Base-by-base conservation (phyloP, 1,140 invertebrate species). In the Aradophagus sp. region DNA sequence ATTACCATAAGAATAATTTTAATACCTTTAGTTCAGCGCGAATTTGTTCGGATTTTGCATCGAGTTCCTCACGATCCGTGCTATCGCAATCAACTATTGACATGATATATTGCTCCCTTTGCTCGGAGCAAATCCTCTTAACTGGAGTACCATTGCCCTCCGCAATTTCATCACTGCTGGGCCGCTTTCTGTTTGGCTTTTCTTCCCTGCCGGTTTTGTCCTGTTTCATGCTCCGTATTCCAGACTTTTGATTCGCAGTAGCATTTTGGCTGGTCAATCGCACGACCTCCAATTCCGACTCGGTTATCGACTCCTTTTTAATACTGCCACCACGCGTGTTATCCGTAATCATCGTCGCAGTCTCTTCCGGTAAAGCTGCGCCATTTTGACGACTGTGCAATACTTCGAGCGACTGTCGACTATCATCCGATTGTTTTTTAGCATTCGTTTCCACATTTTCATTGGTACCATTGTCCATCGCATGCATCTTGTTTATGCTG, bases 351-450 rank as follows among this genome's bases (percentile, higher is more conserved):
- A 78, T 66, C 1, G 79, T 74, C 2, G 83, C 80, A 0, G 80
- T 77, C 42, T 84, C 83, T 34, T 85, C 83, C 5, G 84, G 81
- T 14, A 85, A 62, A 0, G 83, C 81, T 0, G 83, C 81, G 1
- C 83, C 84, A 41, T 85, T 85, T 36, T 85, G 84, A 53, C 83
- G 83, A 53, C 63, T 84, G 12, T 85, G 83, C 0, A 82, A 80
- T 11, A 84, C 77, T 47, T 83, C 81, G 6, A 80, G 78, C 26
- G 80, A 82, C 61, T 68, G 74, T 39, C 56, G 73, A 26, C 68
- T 56, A 1, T 81, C 77, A n/a, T 82, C 78, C 15, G 77, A 68
- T n/a, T 79, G 71, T 12, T 80, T 74, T 14, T 77, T 78, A 0
- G 75, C 55, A 6, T 77, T 76, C 6, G 68, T 47, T 12, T 83